Conservation (phyloP, 1,140 invertebrate genomes). For the Drosophila fuyamai region DNA sequence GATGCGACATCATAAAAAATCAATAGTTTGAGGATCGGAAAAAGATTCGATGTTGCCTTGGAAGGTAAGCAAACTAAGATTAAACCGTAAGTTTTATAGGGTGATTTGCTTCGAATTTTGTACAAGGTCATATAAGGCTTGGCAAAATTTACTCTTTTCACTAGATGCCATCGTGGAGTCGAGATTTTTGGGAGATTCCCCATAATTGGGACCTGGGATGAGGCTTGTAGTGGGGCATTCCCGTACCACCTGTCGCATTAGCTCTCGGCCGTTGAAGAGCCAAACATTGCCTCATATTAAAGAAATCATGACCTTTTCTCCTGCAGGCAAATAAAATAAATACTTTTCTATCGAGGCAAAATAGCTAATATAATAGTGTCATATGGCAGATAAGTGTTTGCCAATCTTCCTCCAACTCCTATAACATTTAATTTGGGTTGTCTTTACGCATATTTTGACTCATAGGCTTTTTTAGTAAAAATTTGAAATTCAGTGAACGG, state of each 20-base stretch:
- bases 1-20: too few species aligned
- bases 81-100: neutral
- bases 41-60: neutral
- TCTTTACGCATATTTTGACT: too few species aligned
- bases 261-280: neutral
- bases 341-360: neutral
- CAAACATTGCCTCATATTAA: neutral
- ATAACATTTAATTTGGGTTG: neutral
- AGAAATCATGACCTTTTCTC: neutral
- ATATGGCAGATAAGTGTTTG: neutral
- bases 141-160: neutral
- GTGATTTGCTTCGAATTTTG: conserved; percentile 2
- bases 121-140: neutral
- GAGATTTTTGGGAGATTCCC: neutral
- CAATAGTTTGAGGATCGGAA: neutral
- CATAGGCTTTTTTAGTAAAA: too few species aligned
- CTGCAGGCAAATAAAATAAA: neutral
- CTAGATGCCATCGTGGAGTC: neutral
- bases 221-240: neutral
- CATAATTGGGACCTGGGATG: neutral
- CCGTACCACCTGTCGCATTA: neutral
- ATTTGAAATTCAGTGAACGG: too few species aligned
- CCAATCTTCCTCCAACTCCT: neutral
- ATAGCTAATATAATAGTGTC: neutral
- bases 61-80: neutral